Evolutionary conservation across 2,888 invertebrate species (phyloP).

Genomic region (Meiosimyza decipiens): DNA sequence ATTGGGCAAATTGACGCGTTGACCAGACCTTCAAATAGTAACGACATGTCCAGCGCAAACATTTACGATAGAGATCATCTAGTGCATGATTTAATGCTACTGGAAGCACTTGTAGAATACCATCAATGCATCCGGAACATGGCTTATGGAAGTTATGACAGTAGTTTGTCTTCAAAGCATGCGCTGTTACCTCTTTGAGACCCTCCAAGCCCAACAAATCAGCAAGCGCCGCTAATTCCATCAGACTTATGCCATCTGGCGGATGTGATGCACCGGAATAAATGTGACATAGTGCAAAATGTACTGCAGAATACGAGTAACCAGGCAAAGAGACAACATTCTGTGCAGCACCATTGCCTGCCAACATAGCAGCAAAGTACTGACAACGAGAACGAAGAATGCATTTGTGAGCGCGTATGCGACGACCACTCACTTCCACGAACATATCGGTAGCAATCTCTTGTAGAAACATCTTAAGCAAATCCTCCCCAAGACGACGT

Average conservation of each 20-base stretch:
- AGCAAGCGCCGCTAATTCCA: constrained; percentile 87
- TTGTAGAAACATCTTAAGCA: constrained; percentile 90
- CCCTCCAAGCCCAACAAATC: constrained; percentile 92
- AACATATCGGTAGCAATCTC: constrained; percentile 90
- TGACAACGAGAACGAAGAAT: constrained; percentile 90
- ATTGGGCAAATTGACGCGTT: constrained; percentile 85
- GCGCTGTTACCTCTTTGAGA: constrained; percentile 89
- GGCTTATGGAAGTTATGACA: constrained; percentile 97
- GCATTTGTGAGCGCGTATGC: constrained; percentile 91
- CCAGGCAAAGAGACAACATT: constrained; percentile 88
- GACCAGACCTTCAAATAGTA: constrained; percentile 92
- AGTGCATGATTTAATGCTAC: constrained; percentile 86
- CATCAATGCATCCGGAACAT: constrained; percentile 87
- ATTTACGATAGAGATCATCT: constrained; percentile 87
- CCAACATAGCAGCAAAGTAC: constrained; percentile 91
- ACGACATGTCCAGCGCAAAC: constrained; percentile 87
- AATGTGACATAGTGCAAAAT: constrained; percentile 92
- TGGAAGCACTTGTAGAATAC: constrained; percentile 88
- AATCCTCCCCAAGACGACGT: constrained; percentile 83
- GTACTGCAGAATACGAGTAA: constrained; percentile 84
- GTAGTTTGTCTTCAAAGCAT: constrained; percentile 86
- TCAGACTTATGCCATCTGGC: constrained; percentile 86
- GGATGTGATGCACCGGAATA: constrained; percentile 93
- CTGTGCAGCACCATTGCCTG: constrained; percentile 72
- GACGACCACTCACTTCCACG: constrained; percentile 83